A percentile compares a stretch with the other conserved stretches of the same genome.
Evolutionary conservation across 2,797 vertebrate genomes (phyloP).

Genomic region (Ctenopoma kingsleyae): DNA sequence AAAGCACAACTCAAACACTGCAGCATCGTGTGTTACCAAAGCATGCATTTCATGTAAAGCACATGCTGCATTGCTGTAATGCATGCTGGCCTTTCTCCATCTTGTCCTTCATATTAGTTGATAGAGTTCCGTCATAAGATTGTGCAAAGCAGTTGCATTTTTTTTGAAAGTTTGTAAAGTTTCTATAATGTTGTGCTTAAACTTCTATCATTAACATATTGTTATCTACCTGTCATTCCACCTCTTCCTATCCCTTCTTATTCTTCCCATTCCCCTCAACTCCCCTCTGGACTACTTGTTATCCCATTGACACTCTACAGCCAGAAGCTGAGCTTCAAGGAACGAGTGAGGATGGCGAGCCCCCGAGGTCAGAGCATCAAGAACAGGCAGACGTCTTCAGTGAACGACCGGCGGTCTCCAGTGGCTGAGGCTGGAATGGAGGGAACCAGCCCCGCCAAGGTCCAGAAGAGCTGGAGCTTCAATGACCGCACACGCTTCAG

Average conservation of each 20-base stretch:
- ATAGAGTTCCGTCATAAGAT: neutral
- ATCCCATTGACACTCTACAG: conserved; percentile 76
- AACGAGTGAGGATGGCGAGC: conserved; percentile 95
- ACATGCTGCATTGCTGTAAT: conserved; percentile 53
- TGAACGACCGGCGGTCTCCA: conserved; percentile 92
- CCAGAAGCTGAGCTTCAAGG: conserved; percentile 97
- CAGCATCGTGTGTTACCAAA: conserved; percentile 35
- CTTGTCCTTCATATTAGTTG: conserved; percentile 8
- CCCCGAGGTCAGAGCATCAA: conserved; percentile 96
- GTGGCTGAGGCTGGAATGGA: conserved; percentile 88
- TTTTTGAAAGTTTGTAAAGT: neutral
- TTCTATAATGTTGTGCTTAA: neutral
- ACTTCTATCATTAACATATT: conserved; percentile 4
- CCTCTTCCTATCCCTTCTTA: conserved; percentile 25
- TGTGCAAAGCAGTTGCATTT: conserved; percentile 12
- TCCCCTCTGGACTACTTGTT: neutral
- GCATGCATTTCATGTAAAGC: conserved; percentile 63
- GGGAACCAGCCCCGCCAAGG: conserved; percentile 92
- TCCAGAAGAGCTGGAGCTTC: conserved; percentile 99
- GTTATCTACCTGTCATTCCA: conserved; percentile 46
- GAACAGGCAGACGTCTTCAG: conserved; percentile 89
- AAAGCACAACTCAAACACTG: conserved; percentile 3
- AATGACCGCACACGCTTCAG: conserved; percentile 96
- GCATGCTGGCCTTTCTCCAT: conserved; percentile 71
- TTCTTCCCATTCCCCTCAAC: neutral